Evolutionary conservation across 64 coral and sea anemone species (phyloP).

Genomic region (Pocillopora verrucosa): DNA sequence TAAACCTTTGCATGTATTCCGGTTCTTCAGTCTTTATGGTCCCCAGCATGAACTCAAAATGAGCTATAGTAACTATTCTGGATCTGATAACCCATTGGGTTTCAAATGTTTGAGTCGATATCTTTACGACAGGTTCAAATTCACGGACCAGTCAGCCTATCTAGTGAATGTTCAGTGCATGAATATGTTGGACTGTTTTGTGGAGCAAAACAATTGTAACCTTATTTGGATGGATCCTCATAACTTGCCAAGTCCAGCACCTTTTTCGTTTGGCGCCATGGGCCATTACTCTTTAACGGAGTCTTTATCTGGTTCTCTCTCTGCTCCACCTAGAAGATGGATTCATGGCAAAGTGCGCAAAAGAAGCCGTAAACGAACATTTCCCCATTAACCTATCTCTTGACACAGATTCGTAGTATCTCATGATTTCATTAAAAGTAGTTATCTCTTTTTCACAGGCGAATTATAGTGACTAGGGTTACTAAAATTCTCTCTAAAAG

Average conservation of each 20-base stretch:
- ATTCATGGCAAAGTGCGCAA: background rate
- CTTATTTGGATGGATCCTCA: slow-evolving; percentile 60
- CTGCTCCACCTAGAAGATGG: background rate
- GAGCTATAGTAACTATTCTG: too few relatives aligned
- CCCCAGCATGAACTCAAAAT: too few relatives aligned
- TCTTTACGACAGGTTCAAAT: slow-evolving; percentile 35
- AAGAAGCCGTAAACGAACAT: background rate
- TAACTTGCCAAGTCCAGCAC: background rate
- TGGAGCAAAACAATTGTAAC: slow-evolving; percentile 61
- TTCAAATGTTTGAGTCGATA: background rate
- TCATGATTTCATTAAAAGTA: too few relatives aligned
- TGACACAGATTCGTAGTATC: too few relatives aligned
- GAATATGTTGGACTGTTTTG: slow-evolving; percentile 21
- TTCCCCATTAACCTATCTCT: background rate
- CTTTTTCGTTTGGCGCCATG: background rate
- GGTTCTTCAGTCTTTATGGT: too few relatives aligned
- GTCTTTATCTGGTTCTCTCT: background rate
- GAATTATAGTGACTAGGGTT: too few relatives aligned
- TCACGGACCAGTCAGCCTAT: slow-evolving; percentile 33
- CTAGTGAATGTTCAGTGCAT: slow-evolving; percentile 36
- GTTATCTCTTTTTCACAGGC: too few relatives aligned
- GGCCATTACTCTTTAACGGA: background rate
- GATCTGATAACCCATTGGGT: too few relatives aligned
- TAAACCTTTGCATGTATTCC: too few relatives aligned
- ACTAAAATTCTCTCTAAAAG: too few relatives aligned